Conservation (phyloP, 2,888 invertebrate genomes). For the Mythimna pallens region DNA sequence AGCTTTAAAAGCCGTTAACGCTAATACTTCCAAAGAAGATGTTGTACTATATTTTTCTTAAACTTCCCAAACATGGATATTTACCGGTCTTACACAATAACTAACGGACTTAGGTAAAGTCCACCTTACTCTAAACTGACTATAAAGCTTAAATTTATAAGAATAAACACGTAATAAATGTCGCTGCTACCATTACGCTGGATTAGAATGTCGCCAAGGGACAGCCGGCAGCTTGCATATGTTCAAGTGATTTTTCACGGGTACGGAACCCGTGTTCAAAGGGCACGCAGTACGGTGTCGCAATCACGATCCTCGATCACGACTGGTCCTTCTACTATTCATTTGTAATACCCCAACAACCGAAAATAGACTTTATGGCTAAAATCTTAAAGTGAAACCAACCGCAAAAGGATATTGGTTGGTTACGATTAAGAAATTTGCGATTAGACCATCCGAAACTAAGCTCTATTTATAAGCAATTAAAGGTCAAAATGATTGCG, state of each 20-base stretch:
- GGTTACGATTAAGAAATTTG: constrained; percentile 63
- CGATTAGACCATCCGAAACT: constrained; percentile 68
- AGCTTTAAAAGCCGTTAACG: constrained; percentile 21
- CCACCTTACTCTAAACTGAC: constrained; percentile 36
- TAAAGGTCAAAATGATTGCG: constrained; percentile 68
- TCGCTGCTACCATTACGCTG: constrained; percentile 76
- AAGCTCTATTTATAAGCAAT: constrained; percentile 66
- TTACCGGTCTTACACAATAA: constrained; percentile 42
- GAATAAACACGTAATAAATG: constrained; percentile 51
- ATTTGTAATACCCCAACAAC: constrained; percentile 73
- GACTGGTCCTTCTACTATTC: constrained; percentile 86
- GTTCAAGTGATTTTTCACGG: constrained; percentile 91
- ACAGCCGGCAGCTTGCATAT: constrained; percentile 86
- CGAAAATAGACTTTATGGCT: constrained; percentile 71
- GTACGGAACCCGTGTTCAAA: constrained; percentile 88
- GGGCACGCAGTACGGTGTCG: constrained; percentile 89
- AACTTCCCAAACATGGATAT: constrained; percentile 37
- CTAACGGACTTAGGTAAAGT: constrained; percentile 20
- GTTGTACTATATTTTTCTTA: constrained; percentile 46
- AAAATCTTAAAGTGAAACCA: constrained; percentile 64
- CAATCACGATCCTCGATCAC: constrained; percentile 90
- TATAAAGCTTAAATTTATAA: constrained; percentile 53
- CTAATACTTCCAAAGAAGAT: constrained; percentile 2
- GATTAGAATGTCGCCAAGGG: constrained; percentile 85
- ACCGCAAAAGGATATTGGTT: constrained; percentile 56